Conservation (phyloP, 2,888 invertebrate species). For the Torymus aiolomorphi region DNA sequence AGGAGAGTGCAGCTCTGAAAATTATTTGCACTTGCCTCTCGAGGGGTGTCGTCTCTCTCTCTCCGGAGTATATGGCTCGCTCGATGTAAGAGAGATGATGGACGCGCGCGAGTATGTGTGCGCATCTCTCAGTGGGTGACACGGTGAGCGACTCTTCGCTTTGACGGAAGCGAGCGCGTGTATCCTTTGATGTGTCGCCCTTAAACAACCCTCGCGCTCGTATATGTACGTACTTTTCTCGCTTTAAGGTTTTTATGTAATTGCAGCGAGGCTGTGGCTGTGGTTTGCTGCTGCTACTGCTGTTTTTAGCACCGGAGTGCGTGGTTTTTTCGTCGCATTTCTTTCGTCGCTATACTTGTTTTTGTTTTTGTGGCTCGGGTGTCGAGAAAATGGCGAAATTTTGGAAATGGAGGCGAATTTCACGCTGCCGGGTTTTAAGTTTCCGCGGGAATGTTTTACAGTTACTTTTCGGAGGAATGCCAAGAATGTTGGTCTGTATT, state of each 20-base stretch:
- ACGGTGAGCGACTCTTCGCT: neutral
- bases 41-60: constrained; percentile 2
- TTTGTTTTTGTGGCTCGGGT: no score
- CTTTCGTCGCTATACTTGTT: no score
- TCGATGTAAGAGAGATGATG: neutral
- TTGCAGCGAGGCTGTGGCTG: neutral
- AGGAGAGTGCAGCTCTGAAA: constrained; percentile 45
- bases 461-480: no score
- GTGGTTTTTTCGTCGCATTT: no score
- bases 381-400: no score
- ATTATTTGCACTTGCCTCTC: constrained; percentile 46
- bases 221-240: constrained; percentile 6
- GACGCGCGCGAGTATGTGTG: neutral
- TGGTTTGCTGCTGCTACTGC: no score
- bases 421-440: no score
- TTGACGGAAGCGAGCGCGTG: neutral
- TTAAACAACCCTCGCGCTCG: neutral
- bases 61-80: neutral
- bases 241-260: constrained; percentile 8
- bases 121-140: constrained; percentile 20
- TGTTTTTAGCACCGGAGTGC: no score
- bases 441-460: no score
- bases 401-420: no score
- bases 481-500: no score
- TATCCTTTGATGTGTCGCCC: constrained; percentile 11